Conservation (phyloP, 2,113 vertebrate species). For the Setophaga kirtlandii region DNA sequence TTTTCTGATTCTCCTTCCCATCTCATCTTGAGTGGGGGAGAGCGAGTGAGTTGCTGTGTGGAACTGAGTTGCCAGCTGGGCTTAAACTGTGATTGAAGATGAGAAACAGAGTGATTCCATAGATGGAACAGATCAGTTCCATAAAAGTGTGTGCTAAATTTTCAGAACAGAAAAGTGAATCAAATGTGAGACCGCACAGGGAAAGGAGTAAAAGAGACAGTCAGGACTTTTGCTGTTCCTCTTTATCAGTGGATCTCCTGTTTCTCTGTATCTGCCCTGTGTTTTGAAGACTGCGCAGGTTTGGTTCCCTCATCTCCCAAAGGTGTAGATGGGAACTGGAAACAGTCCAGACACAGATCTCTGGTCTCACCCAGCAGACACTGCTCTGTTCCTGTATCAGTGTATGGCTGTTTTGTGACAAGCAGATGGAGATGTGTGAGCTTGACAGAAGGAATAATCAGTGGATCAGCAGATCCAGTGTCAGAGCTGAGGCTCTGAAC, state of each 20-base stretch:
- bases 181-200: not conserved
- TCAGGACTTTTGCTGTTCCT: not conserved
- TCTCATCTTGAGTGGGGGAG: accelerated
- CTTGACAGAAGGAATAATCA: not conserved
- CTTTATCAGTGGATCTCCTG: not conserved
- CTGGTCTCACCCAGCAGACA: not conserved
- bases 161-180: not conserved
- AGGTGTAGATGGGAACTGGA: not conserved
- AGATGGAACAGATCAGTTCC: not conserved
- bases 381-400: not conserved
- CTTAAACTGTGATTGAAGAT: not conserved
- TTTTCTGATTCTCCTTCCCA: not conserved
- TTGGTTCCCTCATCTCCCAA: not conserved
- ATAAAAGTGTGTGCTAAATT: not conserved
- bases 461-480: not conserved
- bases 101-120: not conserved
- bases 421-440: not conserved
- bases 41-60: not conserved
- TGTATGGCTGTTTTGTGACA: not conserved
- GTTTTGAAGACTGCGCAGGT: not conserved
- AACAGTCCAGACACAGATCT: not conserved
- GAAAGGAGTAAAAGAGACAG: not conserved
- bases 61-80: not conserved
- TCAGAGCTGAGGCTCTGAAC: not conserved
- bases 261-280: not conserved